Evolutionary conservation across 2,797 vertebrate genomes (phyloP).

Genomic region (Anguilla obscura): DNA sequence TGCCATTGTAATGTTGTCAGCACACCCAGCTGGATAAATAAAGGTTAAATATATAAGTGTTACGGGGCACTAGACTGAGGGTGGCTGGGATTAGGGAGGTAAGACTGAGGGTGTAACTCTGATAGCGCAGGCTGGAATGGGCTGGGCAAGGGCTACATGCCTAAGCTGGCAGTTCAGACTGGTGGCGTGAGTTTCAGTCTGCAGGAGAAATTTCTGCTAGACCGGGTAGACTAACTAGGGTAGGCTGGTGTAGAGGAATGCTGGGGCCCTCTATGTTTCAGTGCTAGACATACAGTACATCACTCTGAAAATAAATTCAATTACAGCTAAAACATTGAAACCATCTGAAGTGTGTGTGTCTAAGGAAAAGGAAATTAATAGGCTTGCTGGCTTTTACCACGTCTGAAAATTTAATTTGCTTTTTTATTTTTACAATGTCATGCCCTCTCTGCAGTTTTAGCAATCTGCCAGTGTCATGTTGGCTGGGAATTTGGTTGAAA

Average conservation of each 20-base stretch:
- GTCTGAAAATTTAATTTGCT: conserved; percentile 75
- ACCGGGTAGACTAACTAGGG: background rate
- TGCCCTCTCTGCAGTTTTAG: conserved; percentile 78
- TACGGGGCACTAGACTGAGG: background rate
- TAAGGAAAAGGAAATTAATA: conserved; percentile 22
- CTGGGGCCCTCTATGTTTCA: background rate
- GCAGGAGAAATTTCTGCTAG: background rate
- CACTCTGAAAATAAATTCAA: conserved; percentile 23
- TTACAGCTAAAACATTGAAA: conserved; percentile 13
- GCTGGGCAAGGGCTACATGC: conserved; percentile 55
- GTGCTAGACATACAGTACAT: background rate
- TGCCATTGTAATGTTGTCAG: conserved; percentile 2
- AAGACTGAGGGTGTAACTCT: conserved; percentile 10
- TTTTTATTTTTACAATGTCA: conserved; percentile 79
- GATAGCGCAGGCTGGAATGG: conserved; percentile 50
- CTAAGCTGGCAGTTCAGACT: conserved; percentile 42
- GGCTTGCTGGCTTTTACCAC: conserved; percentile 32
- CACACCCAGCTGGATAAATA: background rate
- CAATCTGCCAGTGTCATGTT: conserved; percentile 82
- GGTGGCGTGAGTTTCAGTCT: conserved; percentile 26
- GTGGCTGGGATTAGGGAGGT: background rate
- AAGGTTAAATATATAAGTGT: background rate
- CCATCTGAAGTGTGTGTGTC: conserved; percentile 18
- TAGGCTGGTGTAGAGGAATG: background rate
- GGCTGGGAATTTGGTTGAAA: conserved; percentile 83